These are phyloP conservation scores for Clarias fuscus DNA, from an alignment of 2,797 vertebrate genomes.

Conservation along the genomic window DNA sequence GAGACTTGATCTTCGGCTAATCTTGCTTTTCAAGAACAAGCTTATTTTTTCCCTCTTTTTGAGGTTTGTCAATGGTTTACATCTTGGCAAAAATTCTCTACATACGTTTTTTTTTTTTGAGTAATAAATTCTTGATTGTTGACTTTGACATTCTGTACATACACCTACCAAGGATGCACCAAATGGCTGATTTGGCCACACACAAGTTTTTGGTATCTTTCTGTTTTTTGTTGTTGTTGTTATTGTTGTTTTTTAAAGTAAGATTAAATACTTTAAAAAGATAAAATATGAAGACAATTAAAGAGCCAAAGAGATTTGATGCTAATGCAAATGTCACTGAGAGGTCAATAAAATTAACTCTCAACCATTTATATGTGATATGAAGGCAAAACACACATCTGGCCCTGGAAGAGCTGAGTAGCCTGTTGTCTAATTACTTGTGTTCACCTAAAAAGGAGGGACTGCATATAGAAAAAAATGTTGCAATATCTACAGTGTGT, in stretches of 20 bases:
- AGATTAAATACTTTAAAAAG: too few species aligned
- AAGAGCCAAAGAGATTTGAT: neutral
- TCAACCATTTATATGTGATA: neutral
- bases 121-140: neutral
- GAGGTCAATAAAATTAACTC: neutral
- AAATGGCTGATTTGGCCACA: neutral
- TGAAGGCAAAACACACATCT: neutral
- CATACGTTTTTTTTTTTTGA: too few species aligned
- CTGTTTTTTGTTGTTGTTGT: too few species aligned
- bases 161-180: neutral
- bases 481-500: neutral
- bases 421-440: neutral
- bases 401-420: neutral
- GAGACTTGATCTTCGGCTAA: neutral
- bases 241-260: too few species aligned
- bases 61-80: neutral
- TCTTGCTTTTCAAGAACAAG: neutral
- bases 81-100: neutral
- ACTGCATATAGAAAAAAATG: neutral
- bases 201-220: neutral
- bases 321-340: neutral
- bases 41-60: neutral
- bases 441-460: neutral
- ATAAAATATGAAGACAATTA: too few species aligned
- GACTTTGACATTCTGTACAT: neutral